A percentile compares a stretch with the other conserved stretches of the same genome.
Conservation (phyloP, 1,140 invertebrate species). For the Theocolax elegans region DNA sequence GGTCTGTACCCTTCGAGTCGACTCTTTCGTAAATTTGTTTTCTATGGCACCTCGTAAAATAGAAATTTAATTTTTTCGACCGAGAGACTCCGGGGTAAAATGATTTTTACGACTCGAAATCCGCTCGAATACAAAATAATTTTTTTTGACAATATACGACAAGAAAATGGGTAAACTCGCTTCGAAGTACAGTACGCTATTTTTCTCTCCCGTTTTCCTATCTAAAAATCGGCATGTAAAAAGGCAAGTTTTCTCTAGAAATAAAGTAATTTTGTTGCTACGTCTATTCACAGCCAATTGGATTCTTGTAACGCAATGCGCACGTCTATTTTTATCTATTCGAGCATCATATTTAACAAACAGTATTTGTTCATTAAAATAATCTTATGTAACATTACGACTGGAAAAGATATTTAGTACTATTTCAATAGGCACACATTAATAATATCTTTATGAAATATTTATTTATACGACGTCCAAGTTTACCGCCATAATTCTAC, state of each 20-base stretch:
- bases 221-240: too few species aligned
- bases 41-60: conserved; percentile 34
- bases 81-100: background rate
- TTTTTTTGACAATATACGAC: background rate
- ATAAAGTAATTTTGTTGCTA: too few species aligned
- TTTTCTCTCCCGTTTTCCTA: too few species aligned
- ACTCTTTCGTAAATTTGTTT: conserved; percentile 24
- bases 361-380: too few species aligned
- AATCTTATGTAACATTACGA: too few species aligned
- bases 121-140: background rate
- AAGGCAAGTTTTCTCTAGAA: too few species aligned
- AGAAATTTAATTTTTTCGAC: conserved; percentile 25
- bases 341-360: too few species aligned
- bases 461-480: conserved; percentile 13
- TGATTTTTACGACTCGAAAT: conserved; percentile 15
- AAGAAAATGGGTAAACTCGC: conserved; percentile 4
- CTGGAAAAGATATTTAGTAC: too few species aligned
- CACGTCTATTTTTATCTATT: too few species aligned
- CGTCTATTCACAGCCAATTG: too few species aligned
- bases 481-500: conserved; percentile 16
- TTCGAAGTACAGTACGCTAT: too few species aligned
- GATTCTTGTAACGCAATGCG: too few species aligned
- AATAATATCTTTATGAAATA: conserved; percentile 21
- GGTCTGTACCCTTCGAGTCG: conserved; percentile 9
- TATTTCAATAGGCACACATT: background rate